These are phyloP conservation scores for Diachasma alloeum DNA, from an alignment of 1,140 invertebrate genomes.

Conservation along the genomic window DNA sequence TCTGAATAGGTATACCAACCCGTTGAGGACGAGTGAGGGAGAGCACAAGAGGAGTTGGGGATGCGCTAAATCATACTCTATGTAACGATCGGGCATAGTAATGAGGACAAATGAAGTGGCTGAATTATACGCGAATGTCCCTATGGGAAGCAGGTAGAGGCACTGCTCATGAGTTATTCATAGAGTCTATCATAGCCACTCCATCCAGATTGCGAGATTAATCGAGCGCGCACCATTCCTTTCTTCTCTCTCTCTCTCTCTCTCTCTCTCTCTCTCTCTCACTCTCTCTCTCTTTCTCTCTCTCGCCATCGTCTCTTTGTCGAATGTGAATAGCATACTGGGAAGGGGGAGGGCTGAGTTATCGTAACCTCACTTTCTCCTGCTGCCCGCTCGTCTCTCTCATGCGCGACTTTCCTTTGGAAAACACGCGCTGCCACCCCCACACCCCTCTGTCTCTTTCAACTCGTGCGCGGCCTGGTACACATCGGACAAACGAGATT, in stretches of 20 bases:
- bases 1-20: neutral
- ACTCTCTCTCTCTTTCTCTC: neutral
- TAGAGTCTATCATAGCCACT: slow-evolving; percentile 61
- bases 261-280: neutral
- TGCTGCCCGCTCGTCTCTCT: neutral
- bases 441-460: neutral
- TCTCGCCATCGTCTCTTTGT: neutral
- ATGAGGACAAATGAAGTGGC: slow-evolving; percentile 63
- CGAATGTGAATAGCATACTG: neutral
- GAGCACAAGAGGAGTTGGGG: neutral
- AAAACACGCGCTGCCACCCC: neutral
- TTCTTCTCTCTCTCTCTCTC: slow-evolving; percentile 36
- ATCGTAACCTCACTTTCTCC: too few species aligned
- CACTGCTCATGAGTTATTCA: slow-evolving; percentile 60
- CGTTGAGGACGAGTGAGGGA: neutral
- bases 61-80: slow-evolving; percentile 47
- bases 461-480: neutral
- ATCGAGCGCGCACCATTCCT: slow-evolving; percentile 56
- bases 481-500: slow-evolving; percentile 6
- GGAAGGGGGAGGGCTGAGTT: too few species aligned
- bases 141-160: slow-evolving; percentile 50
- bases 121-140: slow-evolving; percentile 61
- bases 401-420: neutral
- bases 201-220: slow-evolving; percentile 62
- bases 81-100: slow-evolving; percentile 60